A percentile compares a stretch with the other conserved stretches of the same genome.
These are phyloP conservation scores for Zosterops lateralis DNA, from an alignment of 2,113 vertebrate genomes.

Conservation along the genomic window DNA sequence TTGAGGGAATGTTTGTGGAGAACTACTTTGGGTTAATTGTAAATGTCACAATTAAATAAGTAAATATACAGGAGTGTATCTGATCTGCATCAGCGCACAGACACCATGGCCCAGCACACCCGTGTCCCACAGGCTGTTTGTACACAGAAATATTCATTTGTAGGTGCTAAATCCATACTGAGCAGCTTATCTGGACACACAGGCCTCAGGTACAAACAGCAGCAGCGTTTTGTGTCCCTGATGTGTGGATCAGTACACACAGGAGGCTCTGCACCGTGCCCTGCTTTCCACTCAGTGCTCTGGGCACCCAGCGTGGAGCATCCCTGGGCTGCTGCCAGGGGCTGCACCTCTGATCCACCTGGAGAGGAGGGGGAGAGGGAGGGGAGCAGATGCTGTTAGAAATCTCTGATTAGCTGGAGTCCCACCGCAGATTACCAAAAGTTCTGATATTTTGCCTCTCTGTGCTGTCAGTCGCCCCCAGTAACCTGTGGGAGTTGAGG, in stretches of 20 bases:
- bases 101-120: not conserved
- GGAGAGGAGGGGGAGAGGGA: not conserved
- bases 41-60: conserved; percentile 59
- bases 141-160: not conserved
- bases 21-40: conserved; percentile 53
- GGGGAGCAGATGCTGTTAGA: not conserved
- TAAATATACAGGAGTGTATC: conserved; percentile 41
- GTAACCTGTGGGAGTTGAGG: not conserved
- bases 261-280: not conserved
- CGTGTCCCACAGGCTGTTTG: not conserved
- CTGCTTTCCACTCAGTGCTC: not conserved
- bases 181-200: conserved; percentile 24
- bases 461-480: not conserved
- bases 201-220: not conserved
- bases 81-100: conserved; percentile 16
- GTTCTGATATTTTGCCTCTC: not conserved
- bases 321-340: not conserved
- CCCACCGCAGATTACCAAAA: not conserved
- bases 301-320: fast-evolving
- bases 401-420: not conserved
- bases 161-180: not conserved
- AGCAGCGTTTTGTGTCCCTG: not conserved
- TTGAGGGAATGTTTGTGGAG: conserved; percentile 48
- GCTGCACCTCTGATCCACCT: not conserved
- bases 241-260: not conserved